Conservation (phyloP, 2,888 invertebrate genomes). For the Toxonevra muliebris region DNA sequence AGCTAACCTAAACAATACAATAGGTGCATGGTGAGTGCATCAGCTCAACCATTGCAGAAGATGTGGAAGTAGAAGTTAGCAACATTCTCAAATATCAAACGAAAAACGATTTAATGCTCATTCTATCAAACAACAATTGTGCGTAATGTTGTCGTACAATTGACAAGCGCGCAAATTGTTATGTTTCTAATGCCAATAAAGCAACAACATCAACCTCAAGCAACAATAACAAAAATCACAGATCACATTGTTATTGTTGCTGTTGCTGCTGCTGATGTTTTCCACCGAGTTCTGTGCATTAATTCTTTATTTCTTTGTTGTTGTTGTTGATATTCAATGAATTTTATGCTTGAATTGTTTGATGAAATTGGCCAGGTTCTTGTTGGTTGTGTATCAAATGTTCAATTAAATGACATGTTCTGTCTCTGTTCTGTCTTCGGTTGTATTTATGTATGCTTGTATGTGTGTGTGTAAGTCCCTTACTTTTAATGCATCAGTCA, state of each 20-base stretch:
- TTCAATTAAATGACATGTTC: constrained; percentile 47
- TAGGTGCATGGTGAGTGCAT: too few relatives aligned
- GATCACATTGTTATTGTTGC: not conserved
- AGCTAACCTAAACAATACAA: not conserved
- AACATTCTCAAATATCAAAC: not conserved
- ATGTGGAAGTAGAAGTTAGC: constrained; percentile 1
- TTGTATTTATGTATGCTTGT: not conserved
- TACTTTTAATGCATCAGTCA: not conserved
- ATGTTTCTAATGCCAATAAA: constrained; percentile 27
- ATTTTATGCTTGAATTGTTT: constrained; percentile 21
- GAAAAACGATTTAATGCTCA: constrained; percentile 17
- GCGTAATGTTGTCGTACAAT: constrained; percentile 30
- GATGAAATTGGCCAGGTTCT: constrained; percentile 27
- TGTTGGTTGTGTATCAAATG: constrained; percentile 40
- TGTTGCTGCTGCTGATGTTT: constrained; percentile 5
- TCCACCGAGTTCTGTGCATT: not conserved
- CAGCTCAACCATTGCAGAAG: not conserved
- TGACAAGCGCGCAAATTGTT: constrained; percentile 33
- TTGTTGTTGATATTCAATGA: not conserved
- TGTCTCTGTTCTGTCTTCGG: constrained; percentile 14
- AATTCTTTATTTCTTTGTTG: not conserved
- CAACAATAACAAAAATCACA: too few relatives aligned
- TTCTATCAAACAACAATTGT: constrained; percentile 30
- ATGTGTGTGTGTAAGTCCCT: not conserved
- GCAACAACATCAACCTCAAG: constrained; percentile 5